Evolutionary conservation across 37 sponge, comb jelly and placozoan genomes (phyloP).

Genomic region (Ephydatia muelleri): DNA sequence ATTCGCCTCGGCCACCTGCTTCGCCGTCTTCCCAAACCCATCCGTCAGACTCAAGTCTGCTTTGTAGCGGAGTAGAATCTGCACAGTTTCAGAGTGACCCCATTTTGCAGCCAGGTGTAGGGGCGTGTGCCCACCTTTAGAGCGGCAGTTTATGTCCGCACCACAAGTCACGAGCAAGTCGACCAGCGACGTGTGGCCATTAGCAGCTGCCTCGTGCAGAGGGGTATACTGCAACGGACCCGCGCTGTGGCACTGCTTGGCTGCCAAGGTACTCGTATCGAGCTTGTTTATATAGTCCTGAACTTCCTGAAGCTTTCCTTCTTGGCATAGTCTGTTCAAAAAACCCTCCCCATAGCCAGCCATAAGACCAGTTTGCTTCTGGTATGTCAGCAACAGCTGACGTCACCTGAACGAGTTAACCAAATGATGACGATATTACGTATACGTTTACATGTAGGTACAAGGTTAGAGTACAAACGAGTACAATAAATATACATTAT

Average conservation of each 20-base stretch:
- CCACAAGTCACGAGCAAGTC: slow-evolving; percentile 37
- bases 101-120: slow-evolving; percentile 77
- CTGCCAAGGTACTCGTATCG: slow-evolving; percentile 12
- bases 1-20: slow-evolving; percentile 66
- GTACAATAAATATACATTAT: no score
- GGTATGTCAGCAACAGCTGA: no score
- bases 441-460: no score
- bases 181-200: slow-evolving; percentile 57
- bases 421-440: no score
- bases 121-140: slow-evolving; percentile 83
- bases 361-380: no score
- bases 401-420: no score
- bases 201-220: slow-evolving; percentile 74
- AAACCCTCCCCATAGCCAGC: slow-evolving; percentile 5
- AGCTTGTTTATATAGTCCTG: slow-evolving; percentile 38
- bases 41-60: slow-evolving; percentile 66
- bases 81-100: slow-evolving; percentile 68
- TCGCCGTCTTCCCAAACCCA: slow-evolving; percentile 75
- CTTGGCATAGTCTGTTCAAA: slow-evolving; percentile 64
- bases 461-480: no score
- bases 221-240: slow-evolving; percentile 88
- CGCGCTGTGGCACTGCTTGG: slow-evolving; percentile 37
- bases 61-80: slow-evolving; percentile 35
- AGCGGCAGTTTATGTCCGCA: slow-evolving; percentile 61
- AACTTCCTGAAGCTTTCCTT: slow-evolving; percentile 57